These are phyloP conservation scores for Mastomys coucha DNA, from an alignment of 2,113 vertebrate species.

Conservation along the genomic window DNA sequence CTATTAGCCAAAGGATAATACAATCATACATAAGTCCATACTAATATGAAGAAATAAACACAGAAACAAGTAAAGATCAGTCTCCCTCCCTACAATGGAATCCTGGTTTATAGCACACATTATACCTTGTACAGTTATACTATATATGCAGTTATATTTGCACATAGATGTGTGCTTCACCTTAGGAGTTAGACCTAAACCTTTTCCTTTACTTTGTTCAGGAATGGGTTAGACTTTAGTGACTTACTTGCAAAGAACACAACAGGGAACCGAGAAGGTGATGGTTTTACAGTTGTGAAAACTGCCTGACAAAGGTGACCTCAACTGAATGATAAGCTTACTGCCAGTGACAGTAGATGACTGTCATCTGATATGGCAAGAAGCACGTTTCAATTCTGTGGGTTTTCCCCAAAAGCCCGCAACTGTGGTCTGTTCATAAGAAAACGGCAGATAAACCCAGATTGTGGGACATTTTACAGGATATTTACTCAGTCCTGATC, in stretches of 20 bases:
- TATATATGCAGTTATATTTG: neutral
- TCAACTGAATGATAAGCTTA: slow-evolving; percentile 13
- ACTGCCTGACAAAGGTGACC: neutral
- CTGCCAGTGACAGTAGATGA: neutral
- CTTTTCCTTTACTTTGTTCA: neutral
- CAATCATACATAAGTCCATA: neutral
- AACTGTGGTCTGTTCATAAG: neutral
- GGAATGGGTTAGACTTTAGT: slow-evolving; percentile 3
- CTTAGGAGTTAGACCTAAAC: neutral
- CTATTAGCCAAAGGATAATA: slow-evolving; percentile 26
- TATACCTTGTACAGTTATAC: neutral
- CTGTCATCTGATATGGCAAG: neutral
- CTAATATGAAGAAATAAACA: neutral
- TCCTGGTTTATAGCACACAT: neutral
- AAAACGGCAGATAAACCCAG: slow-evolving; percentile 12
- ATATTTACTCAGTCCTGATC: neutral
- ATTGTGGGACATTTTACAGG: neutral
- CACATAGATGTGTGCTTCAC: neutral
- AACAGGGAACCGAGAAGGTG: slow-evolving; percentile 41
- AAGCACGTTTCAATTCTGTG: neutral
- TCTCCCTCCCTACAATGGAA: neutral
- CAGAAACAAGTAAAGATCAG: neutral
- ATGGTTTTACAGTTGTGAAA: neutral
- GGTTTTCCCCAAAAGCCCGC: neutral
- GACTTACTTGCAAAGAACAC: slow-evolving; percentile 64